phyloP scores from a whole-genome alignment of 1,140 invertebrate genomes.

The Cyclina sinensis region DNA sequence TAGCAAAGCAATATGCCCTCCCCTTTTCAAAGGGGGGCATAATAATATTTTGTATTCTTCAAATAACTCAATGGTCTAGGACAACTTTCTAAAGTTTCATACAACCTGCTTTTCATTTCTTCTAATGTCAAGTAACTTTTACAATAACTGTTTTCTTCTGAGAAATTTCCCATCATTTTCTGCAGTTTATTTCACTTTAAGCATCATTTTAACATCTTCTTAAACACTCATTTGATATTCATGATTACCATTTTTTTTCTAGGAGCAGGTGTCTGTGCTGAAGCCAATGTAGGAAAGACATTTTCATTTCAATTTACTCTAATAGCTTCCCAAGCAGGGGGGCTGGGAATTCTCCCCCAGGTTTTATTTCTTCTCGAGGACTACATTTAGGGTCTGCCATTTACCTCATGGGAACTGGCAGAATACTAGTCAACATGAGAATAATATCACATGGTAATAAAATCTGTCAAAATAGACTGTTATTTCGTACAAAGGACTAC shows the following conservation, averaged over 20 bases:
- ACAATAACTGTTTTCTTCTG: neutral
- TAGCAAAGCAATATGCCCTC: too few species aligned
- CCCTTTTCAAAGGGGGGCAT: too few species aligned
- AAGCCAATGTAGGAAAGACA: constrained; percentile 5
- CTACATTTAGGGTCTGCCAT: neutral
- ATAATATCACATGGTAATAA: neutral
- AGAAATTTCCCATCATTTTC: constrained; percentile 6
- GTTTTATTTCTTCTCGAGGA: neutral
- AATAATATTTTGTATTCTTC: too few species aligned
- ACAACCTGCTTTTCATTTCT: too few species aligned
- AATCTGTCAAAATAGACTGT: constrained; percentile 28
- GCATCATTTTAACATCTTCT: constrained; percentile 9
- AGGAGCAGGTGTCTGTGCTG: constrained; percentile 2
- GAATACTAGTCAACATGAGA: neutral
- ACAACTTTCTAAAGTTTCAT: too few species aligned
- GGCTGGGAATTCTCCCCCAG: neutral
- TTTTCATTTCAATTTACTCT: constrained; percentile 35
- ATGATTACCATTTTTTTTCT: neutral
- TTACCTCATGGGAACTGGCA: neutral
- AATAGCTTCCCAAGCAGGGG: constrained; percentile 10
- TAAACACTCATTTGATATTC: neutral
- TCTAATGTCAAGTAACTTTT: too few species aligned
- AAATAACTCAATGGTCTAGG: too few species aligned
- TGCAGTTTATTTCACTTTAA: constrained; percentile 17
- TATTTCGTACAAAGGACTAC: neutral